These are phyloP conservation scores for Nomada goodeniana DNA, from an alignment of 2,888 invertebrate genomes.

Conservation along the genomic window DNA sequence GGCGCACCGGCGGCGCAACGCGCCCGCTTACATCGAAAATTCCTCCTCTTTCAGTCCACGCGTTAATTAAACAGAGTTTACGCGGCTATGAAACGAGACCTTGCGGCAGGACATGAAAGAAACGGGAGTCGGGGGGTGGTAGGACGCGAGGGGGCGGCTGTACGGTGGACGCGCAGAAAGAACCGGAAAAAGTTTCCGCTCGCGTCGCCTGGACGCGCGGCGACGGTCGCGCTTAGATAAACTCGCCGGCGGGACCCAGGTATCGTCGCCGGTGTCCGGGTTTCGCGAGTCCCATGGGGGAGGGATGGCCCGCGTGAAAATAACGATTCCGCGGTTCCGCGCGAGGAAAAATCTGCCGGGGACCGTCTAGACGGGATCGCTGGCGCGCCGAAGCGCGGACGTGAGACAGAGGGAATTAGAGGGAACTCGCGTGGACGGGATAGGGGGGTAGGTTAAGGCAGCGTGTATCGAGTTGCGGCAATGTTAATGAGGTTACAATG, in stretches of 20 bases:
- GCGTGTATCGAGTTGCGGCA: slow-evolving; percentile 47
- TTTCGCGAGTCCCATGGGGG: slow-evolving; percentile 14
- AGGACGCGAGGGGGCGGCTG: slow-evolving; percentile 16
- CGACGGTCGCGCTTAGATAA: neutral
- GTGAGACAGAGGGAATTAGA: neutral
- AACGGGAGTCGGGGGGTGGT: slow-evolving; percentile 21
- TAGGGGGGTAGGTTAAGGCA: neutral
- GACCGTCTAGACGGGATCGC: slow-evolving; percentile 27
- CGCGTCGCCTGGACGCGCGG: slow-evolving; percentile 22
- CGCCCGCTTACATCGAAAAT: slow-evolving; percentile 69
- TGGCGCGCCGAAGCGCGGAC: neutral
- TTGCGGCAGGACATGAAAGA: slow-evolving; percentile 61
- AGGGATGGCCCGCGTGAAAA: slow-evolving; percentile 1
- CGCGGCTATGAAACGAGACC: slow-evolving; percentile 59
- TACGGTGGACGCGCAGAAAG: slow-evolving; percentile 51
- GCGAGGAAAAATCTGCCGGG: slow-evolving; percentile 21
- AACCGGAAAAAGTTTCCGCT: slow-evolving; percentile 55
- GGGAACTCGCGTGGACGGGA: neutral
- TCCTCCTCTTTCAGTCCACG: slow-evolving; percentile 69
- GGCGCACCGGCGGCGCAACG: slow-evolving; percentile 58
- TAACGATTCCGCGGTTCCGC: slow-evolving; percentile 20
- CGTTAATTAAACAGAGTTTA: slow-evolving; percentile 72
- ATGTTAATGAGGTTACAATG: slow-evolving; percentile 60
- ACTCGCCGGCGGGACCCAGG: neutral
- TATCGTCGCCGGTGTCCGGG: slow-evolving; percentile 13